Base-by-base conservation (phyloP, 2,888 invertebrate genomes). In the Cantharis lateralis region DNA sequence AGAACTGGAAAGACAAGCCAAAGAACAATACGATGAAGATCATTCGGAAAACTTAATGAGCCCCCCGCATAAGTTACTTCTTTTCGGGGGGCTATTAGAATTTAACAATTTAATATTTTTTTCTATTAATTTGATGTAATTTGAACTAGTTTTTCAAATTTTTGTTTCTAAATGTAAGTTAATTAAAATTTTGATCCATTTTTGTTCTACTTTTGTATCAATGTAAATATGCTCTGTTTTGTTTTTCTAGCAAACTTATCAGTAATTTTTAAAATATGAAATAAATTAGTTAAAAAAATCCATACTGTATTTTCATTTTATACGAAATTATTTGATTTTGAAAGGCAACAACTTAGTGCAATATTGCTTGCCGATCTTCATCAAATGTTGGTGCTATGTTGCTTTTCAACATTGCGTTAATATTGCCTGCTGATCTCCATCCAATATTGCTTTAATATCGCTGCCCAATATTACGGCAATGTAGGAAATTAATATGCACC, bases 1-100 rank as follows among this genome's bases (percentile, higher is more conserved):
- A 72, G 93, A 93, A 79, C 86, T 93, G 75, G 93, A 93, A 83
- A 89, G 91, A 76, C 91, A 93, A 82, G 93, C 93, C 0, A 91
- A 91, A 70, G 93, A 93, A 82, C 93, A 93, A 83, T 93, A 93
- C 85, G 81, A 83, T 68, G 82, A 82, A 68, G 83, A 81, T 68
- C 74, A 80, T 78, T 81, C 83, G 84, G 85, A 84, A 84, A 85
- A 85, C 84, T 83, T 66, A 77, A 78, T 79, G 78, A 76, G 82
- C 84, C 84, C 83, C 83, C 84, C 82, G 84, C 82, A 79, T 82
- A 78, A 79, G 66, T 73, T 77, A 62, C 71, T 74, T 66, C 75
- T 78, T 77, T 81, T 80, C 81, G 81, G 81, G 82, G 81, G 82
- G 82, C 80, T 70, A 64, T 68, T 70, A 48, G 7, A 48, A 7